phyloP scores from a whole-genome alignment of 1,140 invertebrate species.

The Sitophilus oryzae region DNA sequence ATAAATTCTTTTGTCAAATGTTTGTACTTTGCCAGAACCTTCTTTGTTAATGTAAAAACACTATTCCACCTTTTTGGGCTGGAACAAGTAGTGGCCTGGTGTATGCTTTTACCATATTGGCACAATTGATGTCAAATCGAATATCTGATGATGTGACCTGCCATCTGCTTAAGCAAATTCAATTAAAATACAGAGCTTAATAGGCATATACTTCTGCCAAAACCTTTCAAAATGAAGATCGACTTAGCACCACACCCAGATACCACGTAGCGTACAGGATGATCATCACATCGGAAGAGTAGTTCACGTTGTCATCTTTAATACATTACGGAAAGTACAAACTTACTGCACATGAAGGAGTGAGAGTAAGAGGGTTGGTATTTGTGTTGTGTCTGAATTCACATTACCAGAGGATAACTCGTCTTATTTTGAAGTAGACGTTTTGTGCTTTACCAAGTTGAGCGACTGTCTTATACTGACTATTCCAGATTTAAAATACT shows the following conservation, averaged over 20 bases:
- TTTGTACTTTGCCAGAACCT: conserved; percentile 88
- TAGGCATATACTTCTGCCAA: conserved; percentile 58
- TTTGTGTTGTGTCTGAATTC: conserved; percentile 68
- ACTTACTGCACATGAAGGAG: conserved; percentile 81
- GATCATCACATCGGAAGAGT: conserved; percentile 92
- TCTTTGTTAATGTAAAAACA: conserved; percentile 85
- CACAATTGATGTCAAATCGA: conserved; percentile 65
- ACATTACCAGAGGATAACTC: conserved; percentile 36
- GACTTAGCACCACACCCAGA: conserved; percentile 56
- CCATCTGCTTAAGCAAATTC: conserved; percentile 89
- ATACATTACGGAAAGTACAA: conserved; percentile 95
- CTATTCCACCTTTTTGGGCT: conserved; percentile 92
- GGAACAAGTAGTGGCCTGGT: conserved; percentile 92
- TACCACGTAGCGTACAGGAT: conserved; percentile 69
- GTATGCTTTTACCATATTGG: conserved; percentile 79
- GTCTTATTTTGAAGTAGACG: conserved; percentile 71
- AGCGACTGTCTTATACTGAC: conserved; percentile 87
- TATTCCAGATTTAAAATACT: conserved; percentile 79
- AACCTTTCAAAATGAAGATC: conserved; percentile 68
- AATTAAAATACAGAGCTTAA: conserved; percentile 71
- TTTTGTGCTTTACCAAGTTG: conserved; percentile 89
- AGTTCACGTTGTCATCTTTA: conserved; percentile 87
- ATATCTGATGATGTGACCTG: conserved; percentile 66
- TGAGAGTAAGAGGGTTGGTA: conserved; percentile 71
- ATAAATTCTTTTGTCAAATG: conserved; percentile 92